Percentiles rank a stretch among this genome's conserved stretches.
These are phyloP conservation scores for Pristionchus entomophagus DNA, from an alignment of 2,888 invertebrate genomes.

Conservation along the genomic window DNA sequence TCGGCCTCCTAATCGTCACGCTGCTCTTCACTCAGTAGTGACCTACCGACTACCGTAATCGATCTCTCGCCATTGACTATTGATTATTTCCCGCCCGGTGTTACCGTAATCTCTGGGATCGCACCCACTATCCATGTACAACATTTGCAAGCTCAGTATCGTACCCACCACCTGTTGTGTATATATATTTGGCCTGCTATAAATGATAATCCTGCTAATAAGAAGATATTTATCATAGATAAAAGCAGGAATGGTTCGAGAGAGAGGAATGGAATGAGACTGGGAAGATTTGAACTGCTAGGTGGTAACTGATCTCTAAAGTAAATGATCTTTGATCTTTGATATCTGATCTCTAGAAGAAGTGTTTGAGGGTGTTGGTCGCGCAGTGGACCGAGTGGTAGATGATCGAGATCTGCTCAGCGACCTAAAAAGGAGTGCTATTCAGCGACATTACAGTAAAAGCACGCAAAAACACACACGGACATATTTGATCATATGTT, in stretches of 20 bases:
- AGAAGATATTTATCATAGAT: background rate
- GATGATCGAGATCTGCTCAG: conserved; percentile 46
- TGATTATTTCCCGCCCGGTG: background rate
- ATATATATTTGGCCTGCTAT: background rate
- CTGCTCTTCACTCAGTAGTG: conserved; percentile 55
- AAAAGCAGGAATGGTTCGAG: background rate
- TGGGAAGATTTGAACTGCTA: background rate
- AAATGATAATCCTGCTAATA: too few species aligned
- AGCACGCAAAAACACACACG: too few species aligned
- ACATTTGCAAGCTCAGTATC: too few species aligned
- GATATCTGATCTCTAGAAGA: conserved; percentile 27
- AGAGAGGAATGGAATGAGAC: background rate
- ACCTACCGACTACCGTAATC: too few species aligned
- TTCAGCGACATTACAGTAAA: too few species aligned
- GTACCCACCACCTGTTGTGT: background rate
- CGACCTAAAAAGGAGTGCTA: too few species aligned
- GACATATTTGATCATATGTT: background rate
- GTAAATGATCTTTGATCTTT: background rate
- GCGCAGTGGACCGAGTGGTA: conserved; percentile 46
- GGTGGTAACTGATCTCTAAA: background rate
- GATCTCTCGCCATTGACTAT: conserved; percentile 38
- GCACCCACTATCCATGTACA: conserved; percentile 3
- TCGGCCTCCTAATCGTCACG: conserved; percentile 59
- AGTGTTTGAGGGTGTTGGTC: conserved; percentile 1
- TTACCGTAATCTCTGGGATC: conserved; percentile 26